Base-by-base conservation (phyloP, 2,888 invertebrate genomes). In the Trissolcus japonicus region DNA sequence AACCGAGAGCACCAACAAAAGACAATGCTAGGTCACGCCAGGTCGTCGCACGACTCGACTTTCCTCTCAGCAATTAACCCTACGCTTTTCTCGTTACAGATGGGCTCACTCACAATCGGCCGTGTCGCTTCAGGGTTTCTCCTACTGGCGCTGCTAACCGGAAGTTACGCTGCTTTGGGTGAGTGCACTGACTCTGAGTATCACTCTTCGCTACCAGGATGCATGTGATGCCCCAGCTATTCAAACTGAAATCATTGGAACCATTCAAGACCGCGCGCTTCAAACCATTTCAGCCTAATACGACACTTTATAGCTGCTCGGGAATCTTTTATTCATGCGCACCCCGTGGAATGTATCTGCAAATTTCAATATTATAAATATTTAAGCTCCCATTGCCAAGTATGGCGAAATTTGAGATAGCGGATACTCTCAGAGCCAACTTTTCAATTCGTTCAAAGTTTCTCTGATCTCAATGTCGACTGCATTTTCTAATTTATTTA, bases 31-130 rank as follows among this genome's bases (percentile, higher is more conserved):
- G 76, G 76, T 75, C 76, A 63, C 43, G 66, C 54, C 72, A 57
- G 75, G 74, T 69, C 72, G 72, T 62, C 73, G 68, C 51, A 72
- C 65, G 71, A 53, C 60, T 53, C 51, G n/a, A 46, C 63, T 73
- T 77, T 75, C 72, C 66, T 69, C 17, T 19, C 40, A 25, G 48
- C 48, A 40, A 81, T 82, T 81, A 80, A 81, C 79, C 74, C 56
- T 73, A 77, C 61, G 73, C 62, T 17, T 83, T 69, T 80, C 80
- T 57, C 80, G 76, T 88, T 87, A 54, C 85, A 88, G 88, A 88
- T 88, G 88, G 85, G 86, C 82, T 86, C 85, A 80, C 77, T 79
- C 79, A 81, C 82, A 74, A 83, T 82, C 75, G 79, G 84, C 78
- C 79, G 79, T 78, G 71, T 82, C 76, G 80, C 83, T 79, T 80